These are phyloP conservation scores for Dufourea novaeangliae DNA, from an alignment of 1,140 invertebrate species.

Conservation along the genomic window DNA sequence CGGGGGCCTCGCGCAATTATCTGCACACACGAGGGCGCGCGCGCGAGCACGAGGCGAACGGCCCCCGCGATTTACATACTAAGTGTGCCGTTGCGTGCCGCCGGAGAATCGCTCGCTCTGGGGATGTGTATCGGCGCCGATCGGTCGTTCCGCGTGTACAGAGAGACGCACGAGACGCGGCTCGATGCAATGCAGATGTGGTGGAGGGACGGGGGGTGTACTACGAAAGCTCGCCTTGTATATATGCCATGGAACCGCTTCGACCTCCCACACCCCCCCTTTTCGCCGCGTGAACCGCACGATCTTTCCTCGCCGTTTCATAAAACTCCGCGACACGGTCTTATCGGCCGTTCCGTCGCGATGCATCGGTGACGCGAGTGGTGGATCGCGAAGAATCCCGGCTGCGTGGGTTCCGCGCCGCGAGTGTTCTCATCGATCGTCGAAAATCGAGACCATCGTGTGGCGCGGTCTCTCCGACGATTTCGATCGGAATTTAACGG, in stretches of 20 bases:
- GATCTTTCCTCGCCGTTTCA: conserved; percentile 36
- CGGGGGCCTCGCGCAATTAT: conserved; percentile 57
- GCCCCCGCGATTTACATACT: conserved; percentile 61
- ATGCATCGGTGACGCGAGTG: neutral
- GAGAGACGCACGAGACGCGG: neutral
- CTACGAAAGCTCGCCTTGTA: conserved; percentile 1
- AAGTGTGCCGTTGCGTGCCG: conserved; percentile 65
- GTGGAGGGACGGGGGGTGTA: neutral
- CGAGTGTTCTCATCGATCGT: neutral
- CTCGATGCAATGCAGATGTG: conserved; percentile 56
- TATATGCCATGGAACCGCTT: neutral
- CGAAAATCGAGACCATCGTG: conserved; percentile 9
- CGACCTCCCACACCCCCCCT: too few species aligned
- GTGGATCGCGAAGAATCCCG: conserved; percentile 19
- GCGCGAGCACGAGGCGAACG: neutral
- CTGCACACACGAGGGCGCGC: conserved; percentile 40
- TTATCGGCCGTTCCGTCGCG: conserved; percentile 23
- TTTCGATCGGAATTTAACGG: neutral
- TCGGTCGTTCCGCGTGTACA: conserved; percentile 37
- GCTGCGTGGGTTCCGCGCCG: conserved; percentile 22
- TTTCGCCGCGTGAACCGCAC: too few species aligned
- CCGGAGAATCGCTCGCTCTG: conserved; percentile 51
- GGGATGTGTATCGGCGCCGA: conserved; percentile 60
- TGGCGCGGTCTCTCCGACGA: neutral
- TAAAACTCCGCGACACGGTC: conserved; percentile 44